Evolutionary conservation across 1,140 invertebrate species (phyloP), one percentile per base, ranked within the genome.

Genomic region (Neotoxoptera formosana): DNA sequence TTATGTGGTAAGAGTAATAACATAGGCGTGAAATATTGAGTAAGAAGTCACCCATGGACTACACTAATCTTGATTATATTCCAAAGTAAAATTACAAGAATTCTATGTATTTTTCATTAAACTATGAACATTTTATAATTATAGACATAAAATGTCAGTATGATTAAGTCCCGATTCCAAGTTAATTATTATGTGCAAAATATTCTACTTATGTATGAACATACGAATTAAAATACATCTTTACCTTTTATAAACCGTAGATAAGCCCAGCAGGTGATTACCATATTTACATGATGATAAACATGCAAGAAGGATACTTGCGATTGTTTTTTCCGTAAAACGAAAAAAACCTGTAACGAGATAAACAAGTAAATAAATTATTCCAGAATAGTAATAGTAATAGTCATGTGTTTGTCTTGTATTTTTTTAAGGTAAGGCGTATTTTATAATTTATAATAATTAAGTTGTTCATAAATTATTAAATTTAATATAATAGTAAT

Each of bases 231-330:
- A n/a, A 48, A 96, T 89, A 93, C 96, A 96, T 96, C 36, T 83
- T 94, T 95, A 95, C 95, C 95, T 86, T 96, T 96, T 2, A 96
- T 94, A 17, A 95, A 95, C 91, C 96, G 96, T 2, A 96, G 94
- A 87, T 96, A 96, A 34, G 95, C 95, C 96, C 96, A 96, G 0
- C 96, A 95, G 81, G 95, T 95, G 0, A 96, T 45, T 0, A 95
- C 95, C 93, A 96, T 96, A 91, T 96, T 95, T 30, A 95, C 95
- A 94, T 97, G 97, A 94, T 97, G 96, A 94, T 96, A 97, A 23
- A 97, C 96, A 93, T 97, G 96, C 30, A 97, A 95, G 94, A 96
- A 96, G 7, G 96, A 95, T 23, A 97, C 96, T 94, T 96, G 96
- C 93, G 96, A 96, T 86, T 96, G 95, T 94, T 97, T 97, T 94